phyloP scores from a whole-genome alignment of 2,797 vertebrate species.

The Peromyscus attwateri region DNA sequence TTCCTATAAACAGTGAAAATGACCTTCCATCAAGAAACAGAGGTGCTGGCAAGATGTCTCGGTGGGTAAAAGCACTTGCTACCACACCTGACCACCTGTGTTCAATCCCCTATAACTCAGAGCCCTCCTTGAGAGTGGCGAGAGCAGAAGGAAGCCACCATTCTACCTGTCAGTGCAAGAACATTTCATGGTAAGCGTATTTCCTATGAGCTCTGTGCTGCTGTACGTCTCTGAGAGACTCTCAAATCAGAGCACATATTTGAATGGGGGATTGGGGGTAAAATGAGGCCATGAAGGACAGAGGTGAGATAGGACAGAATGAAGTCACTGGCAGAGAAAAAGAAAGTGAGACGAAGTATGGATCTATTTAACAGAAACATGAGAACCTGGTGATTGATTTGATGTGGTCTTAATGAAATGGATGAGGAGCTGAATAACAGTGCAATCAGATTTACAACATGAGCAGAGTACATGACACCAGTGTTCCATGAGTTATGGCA shows the following conservation, averaged over 20 bases:
- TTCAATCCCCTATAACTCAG: not conserved
- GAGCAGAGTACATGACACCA: not conserved
- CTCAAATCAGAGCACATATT: not conserved
- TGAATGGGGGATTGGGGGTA: not conserved
- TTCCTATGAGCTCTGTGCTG: not conserved
- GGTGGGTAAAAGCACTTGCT: not conserved
- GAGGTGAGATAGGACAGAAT: not conserved
- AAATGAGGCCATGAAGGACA: not conserved
- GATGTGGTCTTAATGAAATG: not conserved
- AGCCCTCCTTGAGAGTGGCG: not conserved
- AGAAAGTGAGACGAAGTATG: not conserved
- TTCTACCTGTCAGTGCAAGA: not conserved
- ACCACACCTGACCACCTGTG: too few species aligned
- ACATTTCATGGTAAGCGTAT: not conserved
- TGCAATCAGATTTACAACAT: not conserved
- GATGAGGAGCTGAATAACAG: not conserved
- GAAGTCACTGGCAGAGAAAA: not conserved
- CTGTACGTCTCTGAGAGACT: not conserved
- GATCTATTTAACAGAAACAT: not conserved
- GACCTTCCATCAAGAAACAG: constrained; percentile 23
- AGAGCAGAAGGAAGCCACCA: not conserved
- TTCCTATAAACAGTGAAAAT: constrained; percentile 53
- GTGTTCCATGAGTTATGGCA: not conserved
- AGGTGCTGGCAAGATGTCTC: not conserved
- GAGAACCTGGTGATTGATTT: not conserved